phyloP scores from a whole-genome alignment of 2,888 invertebrate species.

The Tetheella fluctuosa region DNA sequence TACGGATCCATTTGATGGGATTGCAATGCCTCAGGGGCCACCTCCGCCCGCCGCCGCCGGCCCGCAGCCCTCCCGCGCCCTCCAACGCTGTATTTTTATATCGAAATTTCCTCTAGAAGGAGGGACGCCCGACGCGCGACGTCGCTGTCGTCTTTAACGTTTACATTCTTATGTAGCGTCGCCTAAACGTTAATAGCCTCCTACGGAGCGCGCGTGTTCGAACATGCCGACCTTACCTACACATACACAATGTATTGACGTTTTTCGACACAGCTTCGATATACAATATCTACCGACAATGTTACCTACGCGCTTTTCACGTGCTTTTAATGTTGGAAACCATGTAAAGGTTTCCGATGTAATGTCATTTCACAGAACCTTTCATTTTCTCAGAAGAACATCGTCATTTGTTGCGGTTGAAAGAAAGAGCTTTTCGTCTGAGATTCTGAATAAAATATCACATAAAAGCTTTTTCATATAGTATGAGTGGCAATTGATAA shows the following conservation, averaged over 20 bases:
- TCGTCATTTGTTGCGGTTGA: slow-evolving; percentile 57
- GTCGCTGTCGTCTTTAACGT: slow-evolving; percentile 81
- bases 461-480: slow-evolving; percentile 39
- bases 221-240: slow-evolving; percentile 39
- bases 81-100: slow-evolving; percentile 81
- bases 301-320: slow-evolving; percentile 60
- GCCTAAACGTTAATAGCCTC: slow-evolving; percentile 81
- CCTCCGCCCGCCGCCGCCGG: slow-evolving; percentile 48
- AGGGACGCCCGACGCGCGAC: slow-evolving; percentile 59
- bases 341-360: slow-evolving; percentile 65
- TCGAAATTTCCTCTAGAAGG: slow-evolving; percentile 81
- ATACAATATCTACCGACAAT: slow-evolving; percentile 29
- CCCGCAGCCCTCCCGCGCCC: slow-evolving; percentile 53
- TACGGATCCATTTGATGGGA: slow-evolving; percentile 92
- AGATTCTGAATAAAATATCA: slow-evolving; percentile 63
- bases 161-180: slow-evolving; percentile 84
- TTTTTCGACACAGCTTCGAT: slow-evolving; percentile 22
- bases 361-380: slow-evolving; percentile 71
- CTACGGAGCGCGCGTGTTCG: slow-evolving; percentile 66
- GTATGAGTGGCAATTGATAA: slow-evolving; percentile 31
- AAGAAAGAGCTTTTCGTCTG: slow-evolving; percentile 60
- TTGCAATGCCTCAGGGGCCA: slow-evolving; percentile 85
- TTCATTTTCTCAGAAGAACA: slow-evolving; percentile 69
- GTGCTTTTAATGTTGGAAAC: slow-evolving; percentile 70
- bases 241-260: slow-evolving; percentile 31